Percentiles rank a stretch among this genome's conserved stretches.
These are phyloP conservation scores for Syngnathus floridae DNA, from an alignment of 2,113 vertebrate species.

Conservation along the genomic window DNA sequence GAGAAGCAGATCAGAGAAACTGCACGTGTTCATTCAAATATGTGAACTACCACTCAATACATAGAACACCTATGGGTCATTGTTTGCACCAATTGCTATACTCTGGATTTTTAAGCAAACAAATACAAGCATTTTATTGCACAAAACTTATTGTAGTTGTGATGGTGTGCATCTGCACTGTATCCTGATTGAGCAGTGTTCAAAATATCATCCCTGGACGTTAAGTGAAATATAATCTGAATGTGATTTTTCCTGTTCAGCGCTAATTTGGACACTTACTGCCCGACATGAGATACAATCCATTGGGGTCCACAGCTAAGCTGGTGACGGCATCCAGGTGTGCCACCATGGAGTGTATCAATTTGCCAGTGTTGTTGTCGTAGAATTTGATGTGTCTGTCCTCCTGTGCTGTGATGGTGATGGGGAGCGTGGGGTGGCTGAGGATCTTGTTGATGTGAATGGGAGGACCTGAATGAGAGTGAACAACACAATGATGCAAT, in stretches of 20 bases:
- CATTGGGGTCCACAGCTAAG: conserved; percentile 96
- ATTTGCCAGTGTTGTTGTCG: conserved; percentile 96
- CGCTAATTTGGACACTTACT: conserved; percentile 79
- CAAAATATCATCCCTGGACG: not conserved
- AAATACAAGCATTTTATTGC: no score
- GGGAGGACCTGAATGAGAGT: conserved; percentile 61
- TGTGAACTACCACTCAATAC: no score
- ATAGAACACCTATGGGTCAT: no score
- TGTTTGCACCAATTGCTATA: no score
- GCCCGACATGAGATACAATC: conserved; percentile 98
- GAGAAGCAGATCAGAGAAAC: not conserved
- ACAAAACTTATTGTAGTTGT: no score
- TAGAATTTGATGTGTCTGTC: conserved; percentile 97
- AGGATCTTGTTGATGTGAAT: conserved; percentile 96
- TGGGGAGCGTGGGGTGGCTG: conserved; percentile 96
- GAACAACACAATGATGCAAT: not conserved
- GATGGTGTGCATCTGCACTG: no score
- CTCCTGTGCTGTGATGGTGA: conserved; percentile 96
- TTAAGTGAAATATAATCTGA: not conserved
- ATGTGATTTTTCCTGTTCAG: not conserved
- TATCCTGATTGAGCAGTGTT: not conserved
- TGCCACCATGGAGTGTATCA: conserved; percentile 97
- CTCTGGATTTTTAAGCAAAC: no score
- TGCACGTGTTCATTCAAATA: no score
- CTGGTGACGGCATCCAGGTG: conserved; percentile 97